phyloP scores from a whole-genome alignment of 2,113 vertebrate species.

The Corythornis vintsioides region DNA sequence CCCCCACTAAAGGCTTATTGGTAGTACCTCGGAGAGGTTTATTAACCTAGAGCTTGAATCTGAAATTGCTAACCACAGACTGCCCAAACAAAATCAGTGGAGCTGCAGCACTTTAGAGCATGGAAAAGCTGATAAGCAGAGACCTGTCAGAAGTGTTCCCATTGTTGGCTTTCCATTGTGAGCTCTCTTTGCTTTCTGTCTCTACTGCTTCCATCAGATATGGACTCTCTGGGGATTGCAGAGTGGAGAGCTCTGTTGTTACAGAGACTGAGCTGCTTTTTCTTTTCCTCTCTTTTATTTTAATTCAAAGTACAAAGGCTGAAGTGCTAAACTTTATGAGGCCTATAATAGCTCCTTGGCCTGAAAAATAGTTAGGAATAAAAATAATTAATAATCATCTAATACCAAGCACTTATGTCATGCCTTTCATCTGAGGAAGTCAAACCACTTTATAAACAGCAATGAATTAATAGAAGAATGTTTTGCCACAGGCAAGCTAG shows the following conservation, averaged over 20 bases:
- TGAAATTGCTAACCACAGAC: not conserved
- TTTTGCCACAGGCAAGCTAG: conserved; percentile 47
- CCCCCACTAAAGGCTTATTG: not conserved
- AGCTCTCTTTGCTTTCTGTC: not conserved
- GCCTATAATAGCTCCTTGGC: not conserved
- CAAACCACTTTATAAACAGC: conserved; percentile 40
- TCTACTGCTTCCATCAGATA: not conserved
- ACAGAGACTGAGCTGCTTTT: not conserved
- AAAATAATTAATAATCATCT: conserved; percentile 49
- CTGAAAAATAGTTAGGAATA: conserved; percentile 31
- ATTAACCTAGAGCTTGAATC: not conserved
- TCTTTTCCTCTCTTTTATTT: not conserved
- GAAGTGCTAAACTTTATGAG: conserved; percentile 36
- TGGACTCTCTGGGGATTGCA: not conserved
- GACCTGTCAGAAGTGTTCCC: not conserved
- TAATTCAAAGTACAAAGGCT: not conserved
- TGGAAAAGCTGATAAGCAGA: not conserved
- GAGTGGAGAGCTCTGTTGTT: not conserved
- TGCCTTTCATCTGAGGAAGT: conserved; percentile 61
- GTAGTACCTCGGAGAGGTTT: not conserved
- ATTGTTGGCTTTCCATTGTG: not conserved
- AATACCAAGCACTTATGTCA: conserved; percentile 43
- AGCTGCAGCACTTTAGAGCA: not conserved
- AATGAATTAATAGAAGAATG: conserved; percentile 44
- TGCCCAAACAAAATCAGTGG: not conserved